Evolutionary conservation across 92 coral and sea anemone species (phyloP).

Genomic region (Palythoa caribaeorum): DNA sequence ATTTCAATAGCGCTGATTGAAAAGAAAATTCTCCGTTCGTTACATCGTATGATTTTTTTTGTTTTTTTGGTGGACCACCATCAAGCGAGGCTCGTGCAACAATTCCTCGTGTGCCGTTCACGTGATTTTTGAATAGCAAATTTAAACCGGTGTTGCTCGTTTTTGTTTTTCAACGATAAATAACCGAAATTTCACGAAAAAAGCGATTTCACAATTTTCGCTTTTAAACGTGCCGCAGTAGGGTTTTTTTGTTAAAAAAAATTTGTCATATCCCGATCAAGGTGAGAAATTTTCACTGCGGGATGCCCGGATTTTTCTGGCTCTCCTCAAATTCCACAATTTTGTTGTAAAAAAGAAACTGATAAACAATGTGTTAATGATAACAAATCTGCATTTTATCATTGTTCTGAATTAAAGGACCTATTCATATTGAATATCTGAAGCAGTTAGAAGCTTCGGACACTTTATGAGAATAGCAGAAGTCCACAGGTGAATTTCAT

Average conservation of each 20-base stretch:
- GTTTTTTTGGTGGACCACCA: neutral
- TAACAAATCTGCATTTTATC: slow-evolving; percentile 10
- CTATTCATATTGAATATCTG: neutral
- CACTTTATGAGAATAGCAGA: neutral
- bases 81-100: neutral
- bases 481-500: neutral
- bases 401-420: neutral
- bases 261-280: neutral
- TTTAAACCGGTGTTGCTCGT: neutral
- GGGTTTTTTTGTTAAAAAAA: neutral
- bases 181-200: neutral
- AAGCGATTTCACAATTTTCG: slow-evolving; percentile 23
- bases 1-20: slow-evolving; percentile 25
- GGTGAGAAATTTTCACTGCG: neutral
- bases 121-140: slow-evolving; percentile 28
- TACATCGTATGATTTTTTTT: slow-evolving; percentile 42
- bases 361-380: slow-evolving; percentile 20
- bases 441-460: neutral
- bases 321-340: slow-evolving; percentile 13
- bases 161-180: neutral
- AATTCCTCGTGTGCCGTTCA: neutral
- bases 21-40: slow-evolving; percentile 28
- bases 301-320: neutral
- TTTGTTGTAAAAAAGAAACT: neutral
- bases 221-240: neutral